Percentiles rank a stretch among this genome's conserved stretches.
Conservation (phyloP, 2,888 invertebrate species). For the Teinopalpus imperialis region DNA sequence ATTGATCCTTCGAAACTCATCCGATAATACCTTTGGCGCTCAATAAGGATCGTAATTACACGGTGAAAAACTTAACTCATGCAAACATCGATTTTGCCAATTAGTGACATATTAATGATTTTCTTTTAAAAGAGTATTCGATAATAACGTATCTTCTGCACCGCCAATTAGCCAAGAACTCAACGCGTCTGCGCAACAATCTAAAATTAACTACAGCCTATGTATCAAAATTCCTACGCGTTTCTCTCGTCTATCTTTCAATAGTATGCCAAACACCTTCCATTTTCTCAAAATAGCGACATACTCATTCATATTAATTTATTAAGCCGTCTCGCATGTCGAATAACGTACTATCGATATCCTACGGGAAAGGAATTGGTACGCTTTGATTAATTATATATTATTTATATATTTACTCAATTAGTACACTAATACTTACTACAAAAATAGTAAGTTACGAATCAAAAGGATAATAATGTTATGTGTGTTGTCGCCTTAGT, state of each 20-base stretch:
- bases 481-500: no score
- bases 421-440: neutral
- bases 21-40: slow-evolving; percentile 14
- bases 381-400: slow-evolving; percentile 2
- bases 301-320: slow-evolving; percentile 67
- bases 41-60: slow-evolving; percentile 19
- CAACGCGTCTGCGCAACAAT: slow-evolving; percentile 80
- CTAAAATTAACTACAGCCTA: slow-evolving; percentile 82
- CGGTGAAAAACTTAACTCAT: slow-evolving; percentile 14
- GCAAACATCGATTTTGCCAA: slow-evolving; percentile 10
- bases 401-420: neutral
- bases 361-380: slow-evolving; percentile 4
- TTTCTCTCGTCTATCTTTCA: slow-evolving; percentile 80
- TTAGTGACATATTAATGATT: slow-evolving; percentile 18
- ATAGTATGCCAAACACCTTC: slow-evolving; percentile 82
- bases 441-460: neutral
- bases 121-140: slow-evolving; percentile 43
- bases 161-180: slow-evolving; percentile 80
- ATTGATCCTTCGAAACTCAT: slow-evolving; percentile 18
- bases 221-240: slow-evolving; percentile 81
- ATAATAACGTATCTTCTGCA: slow-evolving; percentile 70
- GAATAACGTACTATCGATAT: slow-evolving; percentile 35
- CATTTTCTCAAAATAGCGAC: slow-evolving; percentile 76
- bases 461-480: neutral
- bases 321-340: slow-evolving; percentile 49